These are phyloP conservation scores for Diacarnus erythraeanus DNA, from an alignment of 37 sponge, comb jelly and placozoan species.

Conservation along the genomic window DNA sequence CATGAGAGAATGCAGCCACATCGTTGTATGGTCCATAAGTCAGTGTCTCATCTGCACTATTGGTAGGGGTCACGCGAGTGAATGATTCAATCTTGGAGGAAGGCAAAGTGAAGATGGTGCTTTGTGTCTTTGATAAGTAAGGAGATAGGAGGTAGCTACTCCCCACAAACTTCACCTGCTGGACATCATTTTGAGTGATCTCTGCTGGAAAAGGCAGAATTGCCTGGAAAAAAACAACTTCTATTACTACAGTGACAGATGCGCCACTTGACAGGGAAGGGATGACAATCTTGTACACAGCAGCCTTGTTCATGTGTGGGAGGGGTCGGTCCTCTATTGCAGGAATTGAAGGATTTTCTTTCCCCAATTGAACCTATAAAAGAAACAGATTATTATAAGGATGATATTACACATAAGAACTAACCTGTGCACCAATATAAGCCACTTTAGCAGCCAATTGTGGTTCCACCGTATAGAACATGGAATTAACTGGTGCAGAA, in stretches of 20 bases:
- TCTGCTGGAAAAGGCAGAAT: slow-evolving; percentile 73
- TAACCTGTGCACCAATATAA: slow-evolving; percentile 57
- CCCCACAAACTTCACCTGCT: slow-evolving; percentile 75
- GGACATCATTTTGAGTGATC: slow-evolving; percentile 84
- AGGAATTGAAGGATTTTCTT: neutral
- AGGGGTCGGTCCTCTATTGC: neutral
- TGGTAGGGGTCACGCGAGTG: slow-evolving; percentile 76
- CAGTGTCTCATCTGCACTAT: slow-evolving; percentile 51
- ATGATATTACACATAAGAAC: neutral
- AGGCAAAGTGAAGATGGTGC: slow-evolving; percentile 64
- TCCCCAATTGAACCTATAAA: neutral
- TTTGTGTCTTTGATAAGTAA: slow-evolving; percentile 75
- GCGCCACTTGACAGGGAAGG: slow-evolving; percentile 50
- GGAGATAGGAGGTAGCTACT: slow-evolving; percentile 77
- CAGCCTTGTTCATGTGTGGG: neutral
- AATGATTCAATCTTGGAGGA: slow-evolving; percentile 72
- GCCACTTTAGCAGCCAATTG: slow-evolving; percentile 20
- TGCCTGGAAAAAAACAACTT: slow-evolving; percentile 53
- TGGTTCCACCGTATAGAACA: slow-evolving; percentile 37
- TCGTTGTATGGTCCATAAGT: slow-evolving; percentile 89
- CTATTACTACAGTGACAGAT: slow-evolving; percentile 57
- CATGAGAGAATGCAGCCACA: slow-evolving; percentile 34
- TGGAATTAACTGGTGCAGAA: neutral
- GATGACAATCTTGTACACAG: slow-evolving; percentile 27
- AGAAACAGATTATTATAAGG: neutral